Conservation (phyloP, 1,140 invertebrate species). For the Lepeophtheirus salmonis region DNA sequence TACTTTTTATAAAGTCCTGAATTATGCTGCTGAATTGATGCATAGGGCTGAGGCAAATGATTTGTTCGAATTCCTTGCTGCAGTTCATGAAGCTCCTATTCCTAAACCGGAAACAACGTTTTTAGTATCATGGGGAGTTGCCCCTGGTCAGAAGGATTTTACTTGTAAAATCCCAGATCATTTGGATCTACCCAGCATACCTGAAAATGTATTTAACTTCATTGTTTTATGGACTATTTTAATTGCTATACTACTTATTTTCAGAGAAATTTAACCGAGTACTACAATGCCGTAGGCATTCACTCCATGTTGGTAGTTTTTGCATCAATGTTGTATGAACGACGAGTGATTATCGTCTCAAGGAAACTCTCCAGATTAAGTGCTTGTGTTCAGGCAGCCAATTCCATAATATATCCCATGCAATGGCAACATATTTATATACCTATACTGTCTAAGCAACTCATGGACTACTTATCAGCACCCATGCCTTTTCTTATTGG, state of each 20-base stretch:
- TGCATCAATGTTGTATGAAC: conserved; percentile 78
- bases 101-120: conserved; percentile 34
- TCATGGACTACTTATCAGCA: conserved; percentile 63
- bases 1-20: conserved; percentile 61
- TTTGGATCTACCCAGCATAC: conserved; percentile 68
- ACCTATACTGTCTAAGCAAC: conserved; percentile 62
- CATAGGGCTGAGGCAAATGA: conserved; percentile 31
- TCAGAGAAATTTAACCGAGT: conserved; percentile 83
- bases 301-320: conserved; percentile 84
- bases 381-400: conserved; percentile 80
- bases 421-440: conserved; percentile 96
- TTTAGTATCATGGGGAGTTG: conserved; percentile 21
- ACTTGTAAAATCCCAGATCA: conserved; percentile 37
- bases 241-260: conserved; percentile 27
- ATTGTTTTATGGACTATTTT: background rate
- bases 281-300: conserved; percentile 77
- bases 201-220: conserved; percentile 90
- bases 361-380: conserved; percentile 63
- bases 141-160: conserved; percentile 7
- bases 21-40: conserved; percentile 39
- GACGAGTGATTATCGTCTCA: conserved; percentile 73
- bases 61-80: conserved; percentile 41
- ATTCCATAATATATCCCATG: conserved; percentile 85
- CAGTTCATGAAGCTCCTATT: conserved; percentile 41
- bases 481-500: conserved; percentile 41